Evolutionary conservation across 2,888 invertebrate genomes (phyloP), one percentile per base, ranked within the genome.

Genomic region (Thysanoteuthis rhombus): DNA sequence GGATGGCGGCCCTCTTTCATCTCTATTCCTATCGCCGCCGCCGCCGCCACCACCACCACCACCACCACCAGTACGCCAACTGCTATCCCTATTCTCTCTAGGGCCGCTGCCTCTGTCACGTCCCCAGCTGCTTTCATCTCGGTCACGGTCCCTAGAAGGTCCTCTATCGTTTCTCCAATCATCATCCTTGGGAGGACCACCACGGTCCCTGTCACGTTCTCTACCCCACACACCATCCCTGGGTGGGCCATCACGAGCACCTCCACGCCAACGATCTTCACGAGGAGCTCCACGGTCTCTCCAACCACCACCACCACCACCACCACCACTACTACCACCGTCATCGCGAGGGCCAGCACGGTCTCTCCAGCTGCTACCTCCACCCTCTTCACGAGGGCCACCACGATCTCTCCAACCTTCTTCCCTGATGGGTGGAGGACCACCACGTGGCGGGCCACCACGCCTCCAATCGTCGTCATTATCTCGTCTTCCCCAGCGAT

Each of bases 281-380:
- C 40, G 38, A 90, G 45, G 39, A 89, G 75, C 38, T 89, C 93
- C 93, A 90, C 93, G 93, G 40, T 93, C 92, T 58, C 58, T 92
- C 94, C 92, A 40, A 52, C 75, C 36, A 8, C 75, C 19, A 36
- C 93, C 95, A 45, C 93, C 94, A 40, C 94, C 93, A 32, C 94
- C 42, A 94, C 93, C 94, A 32, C 94, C 39, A 94, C 93, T n/a
- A n/a, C n/a, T n/a, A n/a, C n/a, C 94, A 75, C n/a, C n/a, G 32
- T 94, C 95, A 40, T 93, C 94, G 38, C 94, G 93, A 32, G 92
- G 94, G 22, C 93, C 94, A 28, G 93, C 94, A 47, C 94, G 92
- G 39, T 95, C 95, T 38, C 94, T 93, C 94, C 94, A 94, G 47
- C 94, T 93, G 92, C 94, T 94, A 16, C 94, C 42, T 94, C 93